Evolutionary conservation across 2,888 invertebrate genomes (phyloP).

Genomic region (Mystacides longicornis): DNA sequence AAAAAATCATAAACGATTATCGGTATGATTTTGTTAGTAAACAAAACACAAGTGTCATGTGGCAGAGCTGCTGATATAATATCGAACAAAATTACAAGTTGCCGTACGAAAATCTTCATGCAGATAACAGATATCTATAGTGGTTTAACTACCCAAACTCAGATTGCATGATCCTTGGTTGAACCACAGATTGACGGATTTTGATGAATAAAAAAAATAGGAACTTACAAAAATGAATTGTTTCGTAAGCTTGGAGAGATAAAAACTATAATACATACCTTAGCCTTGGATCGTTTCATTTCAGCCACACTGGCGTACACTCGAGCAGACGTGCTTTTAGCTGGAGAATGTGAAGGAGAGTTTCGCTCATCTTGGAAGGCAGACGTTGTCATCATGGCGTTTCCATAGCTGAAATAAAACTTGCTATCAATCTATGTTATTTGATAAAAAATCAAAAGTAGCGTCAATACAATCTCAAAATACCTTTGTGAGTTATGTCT

Average conservation of each 20-base stretch:
- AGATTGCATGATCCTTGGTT: too few relatives aligned
- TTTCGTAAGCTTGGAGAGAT: not conserved
- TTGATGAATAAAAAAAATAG: too few relatives aligned
- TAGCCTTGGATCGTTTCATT: conserved; percentile 82
- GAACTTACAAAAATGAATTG: not conserved
- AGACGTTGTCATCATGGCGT: conserved; percentile 64
- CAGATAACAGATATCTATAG: not conserved
- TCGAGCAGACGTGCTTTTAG: conserved; percentile 52
- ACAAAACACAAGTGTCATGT: too few relatives aligned
- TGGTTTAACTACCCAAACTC: not conserved
- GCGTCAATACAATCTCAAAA: conserved; percentile 7
- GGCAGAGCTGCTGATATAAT: too few relatives aligned
- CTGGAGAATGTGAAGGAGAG: conserved; percentile 63
- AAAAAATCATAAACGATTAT: too few relatives aligned
- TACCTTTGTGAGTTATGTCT: conserved; percentile 49
- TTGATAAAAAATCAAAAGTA: not conserved
- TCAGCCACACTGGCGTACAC: conserved; percentile 93
- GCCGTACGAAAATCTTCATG: too few relatives aligned
- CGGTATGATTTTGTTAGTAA: too few relatives aligned
- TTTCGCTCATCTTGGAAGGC: conserved; percentile 60
- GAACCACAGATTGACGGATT: too few relatives aligned
- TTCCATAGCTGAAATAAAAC: conserved; percentile 32
- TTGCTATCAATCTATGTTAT: not conserved
- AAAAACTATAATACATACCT: conserved; percentile 38
- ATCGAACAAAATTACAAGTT: too few relatives aligned